Evolutionary conservation across 2,888 invertebrate genomes (phyloP).

Genomic region (Zaprionus bogoriensis): DNA sequence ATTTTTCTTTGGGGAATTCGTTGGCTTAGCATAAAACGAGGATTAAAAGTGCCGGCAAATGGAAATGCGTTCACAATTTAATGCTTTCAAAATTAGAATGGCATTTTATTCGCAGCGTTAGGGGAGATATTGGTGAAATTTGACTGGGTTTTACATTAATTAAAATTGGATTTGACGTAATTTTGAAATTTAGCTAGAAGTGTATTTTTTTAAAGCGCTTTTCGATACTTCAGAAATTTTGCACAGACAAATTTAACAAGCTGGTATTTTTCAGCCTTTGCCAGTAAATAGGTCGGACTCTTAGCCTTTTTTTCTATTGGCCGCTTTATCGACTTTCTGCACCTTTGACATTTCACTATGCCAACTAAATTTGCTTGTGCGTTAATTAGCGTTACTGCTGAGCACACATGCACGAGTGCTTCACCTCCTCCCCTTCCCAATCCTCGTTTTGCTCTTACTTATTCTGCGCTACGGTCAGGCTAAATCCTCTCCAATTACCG

Average conservation of each 20-base stretch:
- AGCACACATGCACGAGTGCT: not conserved
- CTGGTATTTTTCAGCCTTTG: too few relatives aligned
- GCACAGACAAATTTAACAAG: too few relatives aligned
- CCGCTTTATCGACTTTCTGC: not conserved
- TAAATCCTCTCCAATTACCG: conserved; percentile 52
- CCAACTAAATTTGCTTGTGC: conserved; percentile 21
- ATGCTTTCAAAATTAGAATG: not conserved
- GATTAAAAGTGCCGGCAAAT: conserved; percentile 32
- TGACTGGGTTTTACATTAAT: too few relatives aligned
- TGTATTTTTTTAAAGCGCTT: too few relatives aligned
- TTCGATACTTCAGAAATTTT: too few relatives aligned
- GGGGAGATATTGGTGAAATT: not conserved
- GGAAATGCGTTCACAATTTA: not conserved
- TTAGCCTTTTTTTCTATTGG: not conserved
- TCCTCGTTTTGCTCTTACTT: not conserved
- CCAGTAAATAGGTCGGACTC: too few relatives aligned
- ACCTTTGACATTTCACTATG: conserved; percentile 19
- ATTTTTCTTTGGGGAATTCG: conserved; percentile 14
- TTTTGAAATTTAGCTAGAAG: too few relatives aligned
- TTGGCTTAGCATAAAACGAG: conserved; percentile 42
- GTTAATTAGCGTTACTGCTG: conserved; percentile 32
- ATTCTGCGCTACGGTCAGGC: not conserved
- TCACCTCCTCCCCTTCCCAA: not conserved
- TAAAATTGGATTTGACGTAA: too few relatives aligned
- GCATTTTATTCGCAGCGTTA: not conserved